Conservation (phyloP, 2,113 vertebrate species). For the Calidris pugnax region DNA sequence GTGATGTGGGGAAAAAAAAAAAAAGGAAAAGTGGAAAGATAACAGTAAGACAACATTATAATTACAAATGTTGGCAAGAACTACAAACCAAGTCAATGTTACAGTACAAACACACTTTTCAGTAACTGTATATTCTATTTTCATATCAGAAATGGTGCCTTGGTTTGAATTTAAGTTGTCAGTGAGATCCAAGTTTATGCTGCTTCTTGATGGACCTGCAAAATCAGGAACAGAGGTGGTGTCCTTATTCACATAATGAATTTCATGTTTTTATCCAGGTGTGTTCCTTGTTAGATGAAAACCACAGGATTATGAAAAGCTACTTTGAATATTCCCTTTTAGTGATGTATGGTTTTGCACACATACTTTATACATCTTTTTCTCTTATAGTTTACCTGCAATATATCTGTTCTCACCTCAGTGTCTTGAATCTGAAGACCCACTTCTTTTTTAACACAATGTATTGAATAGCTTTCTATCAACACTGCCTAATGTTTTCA, state of each 20-base stretch:
- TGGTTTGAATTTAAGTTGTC: neutral
- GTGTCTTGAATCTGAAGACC: neutral
- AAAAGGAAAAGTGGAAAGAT: neutral
- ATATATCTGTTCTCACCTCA: neutral
- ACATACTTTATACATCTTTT: neutral
- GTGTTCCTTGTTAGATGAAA: neutral
- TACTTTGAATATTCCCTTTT: neutral
- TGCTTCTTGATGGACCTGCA: neutral
- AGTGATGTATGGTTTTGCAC: neutral
- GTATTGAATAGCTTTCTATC: neutral
- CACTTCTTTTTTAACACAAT: neutral
- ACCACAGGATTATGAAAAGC: neutral
- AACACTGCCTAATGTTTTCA: neutral
- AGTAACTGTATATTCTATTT: neutral
- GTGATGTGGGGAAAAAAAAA: fast-evolving
- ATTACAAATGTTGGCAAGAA: neutral
- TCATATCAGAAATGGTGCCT: neutral
- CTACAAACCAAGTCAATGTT: neutral
- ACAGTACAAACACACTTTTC: neutral
- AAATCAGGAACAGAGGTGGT: neutral
- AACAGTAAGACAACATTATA: neutral
- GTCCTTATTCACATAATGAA: neutral
- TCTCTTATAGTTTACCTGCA: neutral
- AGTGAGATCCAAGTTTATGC: neutral
- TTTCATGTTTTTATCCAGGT: neutral